Evolutionary conservation across 2,888 invertebrate species (phyloP).

Genomic region (Noctua janthe): DNA sequence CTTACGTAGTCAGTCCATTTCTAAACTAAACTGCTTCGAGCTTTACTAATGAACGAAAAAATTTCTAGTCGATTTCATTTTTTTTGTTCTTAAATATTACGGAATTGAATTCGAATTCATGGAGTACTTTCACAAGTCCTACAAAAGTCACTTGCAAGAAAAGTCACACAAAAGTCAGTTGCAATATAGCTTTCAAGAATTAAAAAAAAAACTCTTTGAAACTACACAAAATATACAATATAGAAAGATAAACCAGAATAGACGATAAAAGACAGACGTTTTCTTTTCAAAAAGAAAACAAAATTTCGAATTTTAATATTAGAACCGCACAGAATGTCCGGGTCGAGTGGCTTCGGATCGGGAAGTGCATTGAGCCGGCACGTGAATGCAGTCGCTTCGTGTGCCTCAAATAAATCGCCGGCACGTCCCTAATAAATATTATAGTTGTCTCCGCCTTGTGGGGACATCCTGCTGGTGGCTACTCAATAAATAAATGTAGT

Average conservation of each 20-base stretch:
- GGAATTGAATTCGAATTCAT: background rate
- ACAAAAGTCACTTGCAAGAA: background rate
- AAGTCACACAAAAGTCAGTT: too few relatives aligned
- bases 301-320: constrained; percentile 51
- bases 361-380: constrained; percentile 51
- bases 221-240: background rate
- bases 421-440: constrained; percentile 58
- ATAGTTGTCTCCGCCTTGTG: constrained; percentile 37
- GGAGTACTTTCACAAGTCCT: background rate
- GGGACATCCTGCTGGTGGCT: constrained; percentile 5
- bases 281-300: constrained; percentile 44
- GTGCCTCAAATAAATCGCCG: constrained; percentile 56
- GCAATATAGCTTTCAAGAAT: background rate
- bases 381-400: constrained; percentile 40
- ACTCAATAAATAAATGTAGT: constrained; percentile 12
- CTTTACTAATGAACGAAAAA: background rate
- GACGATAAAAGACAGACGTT: constrained; percentile 36
- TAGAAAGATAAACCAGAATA: constrained; percentile 15
- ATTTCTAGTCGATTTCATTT: too few relatives aligned
- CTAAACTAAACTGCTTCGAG: background rate
- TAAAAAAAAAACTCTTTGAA: constrained; percentile 12
- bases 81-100: background rate
- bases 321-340: constrained; percentile 38
- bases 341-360: constrained; percentile 45
- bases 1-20: background rate